Base-by-base conservation (phyloP, 2,113 vertebrate genomes). In the Gymnorhina tibicen region DNA sequence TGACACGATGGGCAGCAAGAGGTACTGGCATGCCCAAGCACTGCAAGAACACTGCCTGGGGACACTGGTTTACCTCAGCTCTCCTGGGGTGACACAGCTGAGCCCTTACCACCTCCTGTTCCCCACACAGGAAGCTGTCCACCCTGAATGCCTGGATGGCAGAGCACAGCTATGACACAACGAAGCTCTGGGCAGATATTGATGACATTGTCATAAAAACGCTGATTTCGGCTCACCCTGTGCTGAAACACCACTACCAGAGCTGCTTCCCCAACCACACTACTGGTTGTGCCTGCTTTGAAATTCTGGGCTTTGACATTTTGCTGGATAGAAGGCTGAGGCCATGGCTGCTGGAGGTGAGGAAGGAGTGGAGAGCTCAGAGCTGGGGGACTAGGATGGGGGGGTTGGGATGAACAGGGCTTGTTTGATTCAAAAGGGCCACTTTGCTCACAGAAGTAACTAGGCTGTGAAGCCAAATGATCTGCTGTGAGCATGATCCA, bases 261-360 rank as follows among this genome's bases (percentile, higher is more conserved):
- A 98, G 96, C 80, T 98, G 98, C 68, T 98, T 98, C 42, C 98
- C 98, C 6, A 98, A 95, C 32, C 97, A 97, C 52, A 49, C 93
- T 9, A 69, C 91, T 3, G 92, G 95, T 77, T 97, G 96, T 0
- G 98, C 98, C 91, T 98, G 98, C 88, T 98, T 98, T 72, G 98
- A 98, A 96, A 98, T 98, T 72, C 97, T 98, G 35, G 98, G 98
- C 18, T 98, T 98, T 69, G 98, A 98, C 66, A 96, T 98, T 72
- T 72, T 98, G 83, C 93, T 98, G 39, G 98, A 98, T 91, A 97
- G 97, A 92, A 98, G 96, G 60, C 56, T 98, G 93, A 98, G 98
- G 81, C 98, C 98, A 4, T 98, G 98, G 98, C 96, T 98, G 60
- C 78, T 98, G n/a, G 98, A 98, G 98, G 98, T 98, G 93, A 97